Conservation (phyloP, 1,140 invertebrate genomes). For the Steinernema feltiae region DNA sequence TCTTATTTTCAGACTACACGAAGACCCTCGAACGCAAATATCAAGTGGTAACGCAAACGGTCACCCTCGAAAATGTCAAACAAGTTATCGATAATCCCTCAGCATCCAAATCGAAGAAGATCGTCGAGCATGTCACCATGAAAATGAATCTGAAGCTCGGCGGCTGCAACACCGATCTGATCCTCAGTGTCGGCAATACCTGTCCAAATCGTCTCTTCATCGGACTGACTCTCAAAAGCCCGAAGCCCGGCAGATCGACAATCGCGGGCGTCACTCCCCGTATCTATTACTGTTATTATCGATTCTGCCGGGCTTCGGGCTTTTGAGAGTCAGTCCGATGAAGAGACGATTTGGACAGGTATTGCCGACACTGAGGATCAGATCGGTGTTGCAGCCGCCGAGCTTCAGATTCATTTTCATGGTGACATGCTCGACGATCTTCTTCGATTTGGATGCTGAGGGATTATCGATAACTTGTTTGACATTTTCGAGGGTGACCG, state of each 20-base stretch:
- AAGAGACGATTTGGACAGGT: neutral
- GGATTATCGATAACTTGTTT: neutral
- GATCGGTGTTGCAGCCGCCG: neutral
- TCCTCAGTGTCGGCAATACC: neutral
- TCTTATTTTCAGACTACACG: neutral
- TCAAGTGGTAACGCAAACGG: neutral
- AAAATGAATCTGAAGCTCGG: conserved; percentile 1
- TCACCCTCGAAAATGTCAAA: neutral
- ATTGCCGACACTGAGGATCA: neutral
- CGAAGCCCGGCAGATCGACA: neutral
- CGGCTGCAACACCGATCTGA: neutral
- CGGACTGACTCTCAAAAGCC: neutral
- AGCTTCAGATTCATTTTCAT: conserved; percentile 1
- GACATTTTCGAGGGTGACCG: neutral
- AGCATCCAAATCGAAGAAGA: neutral
- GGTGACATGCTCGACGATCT: neutral
- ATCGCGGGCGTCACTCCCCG: neutral
- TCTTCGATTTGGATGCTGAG: neutral
- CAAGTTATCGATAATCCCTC: neutral
- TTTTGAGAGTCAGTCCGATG: neutral
- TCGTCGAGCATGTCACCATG: neutral
- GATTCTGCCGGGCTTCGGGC: neutral
- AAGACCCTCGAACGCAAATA: conserved; percentile 1
- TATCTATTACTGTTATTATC: neutral
- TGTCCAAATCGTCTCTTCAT: neutral